Evolutionary conservation across 2,888 invertebrate species (phyloP).

Genomic region (Heliconius aoede): DNA sequence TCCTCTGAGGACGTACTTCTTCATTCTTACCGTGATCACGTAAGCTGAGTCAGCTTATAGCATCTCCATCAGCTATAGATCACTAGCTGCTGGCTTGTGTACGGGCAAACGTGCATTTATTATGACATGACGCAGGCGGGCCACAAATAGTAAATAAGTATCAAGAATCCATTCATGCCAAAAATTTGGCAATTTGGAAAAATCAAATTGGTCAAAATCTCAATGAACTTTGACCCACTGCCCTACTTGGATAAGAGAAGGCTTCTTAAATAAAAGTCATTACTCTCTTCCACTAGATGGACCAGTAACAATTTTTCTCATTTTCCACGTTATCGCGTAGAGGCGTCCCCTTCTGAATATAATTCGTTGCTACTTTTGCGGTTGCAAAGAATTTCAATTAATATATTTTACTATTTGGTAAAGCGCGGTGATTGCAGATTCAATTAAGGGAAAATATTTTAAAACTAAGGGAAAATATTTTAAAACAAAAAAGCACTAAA

Average conservation of each 20-base stretch:
- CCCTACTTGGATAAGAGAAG: constrained; percentile 8
- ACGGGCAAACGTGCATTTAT: too few species aligned
- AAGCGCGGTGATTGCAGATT: neutral
- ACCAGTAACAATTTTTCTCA: constrained; percentile 42
- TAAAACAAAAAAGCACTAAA: too few species aligned
- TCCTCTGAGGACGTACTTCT: neutral
- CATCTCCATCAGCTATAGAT: too few species aligned
- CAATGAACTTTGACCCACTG: neutral
- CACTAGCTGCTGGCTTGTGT: too few species aligned
- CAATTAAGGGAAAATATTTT: neutral
- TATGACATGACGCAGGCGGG: too few species aligned
- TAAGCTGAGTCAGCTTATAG: neutral
- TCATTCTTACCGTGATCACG: neutral
- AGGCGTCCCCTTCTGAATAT: constrained; percentile 31
- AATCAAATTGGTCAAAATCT: constrained; percentile 4
- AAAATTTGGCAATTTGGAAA: neutral
- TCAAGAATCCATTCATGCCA: neutral
- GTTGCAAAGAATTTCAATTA: constrained; percentile 21
- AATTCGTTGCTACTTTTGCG: constrained; percentile 28
- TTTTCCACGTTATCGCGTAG: constrained; percentile 39
- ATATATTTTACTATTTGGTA: neutral
- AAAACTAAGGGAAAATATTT: too few species aligned
- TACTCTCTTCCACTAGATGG: constrained; percentile 41
- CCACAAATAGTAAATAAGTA: neutral
- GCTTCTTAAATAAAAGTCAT: constrained; percentile 33